A percentile compares a stretch with the other conserved stretches of the same genome.
Evolutionary conservation across 2,888 invertebrate genomes (phyloP).

Genomic region (Melieria omissa): DNA sequence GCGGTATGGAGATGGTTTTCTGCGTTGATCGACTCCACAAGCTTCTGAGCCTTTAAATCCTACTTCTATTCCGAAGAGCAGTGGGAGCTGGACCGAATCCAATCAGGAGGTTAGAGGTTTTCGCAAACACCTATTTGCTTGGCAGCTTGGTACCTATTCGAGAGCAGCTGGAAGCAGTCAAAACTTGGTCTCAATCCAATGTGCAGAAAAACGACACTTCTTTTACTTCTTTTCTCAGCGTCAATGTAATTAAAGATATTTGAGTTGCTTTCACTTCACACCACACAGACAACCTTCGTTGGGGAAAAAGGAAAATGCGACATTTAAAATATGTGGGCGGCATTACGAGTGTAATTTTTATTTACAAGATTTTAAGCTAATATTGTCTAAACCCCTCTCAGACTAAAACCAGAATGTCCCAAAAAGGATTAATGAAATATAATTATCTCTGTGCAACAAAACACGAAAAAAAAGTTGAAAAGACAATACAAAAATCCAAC

Average conservation of each 20-base stretch:
- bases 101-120: too few relatives aligned
- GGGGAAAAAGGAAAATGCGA: slow-evolving; percentile 29
- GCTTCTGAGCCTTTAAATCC: too few relatives aligned
- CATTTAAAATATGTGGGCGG: slow-evolving; percentile 50
- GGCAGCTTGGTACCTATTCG: too few relatives aligned
- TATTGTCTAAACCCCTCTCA: slow-evolving; percentile 15
- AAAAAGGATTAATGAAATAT: slow-evolving; percentile 65
- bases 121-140: too few relatives aligned
- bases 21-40: too few relatives aligned
- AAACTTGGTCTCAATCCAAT: too few relatives aligned
- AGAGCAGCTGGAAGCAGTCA: too few relatives aligned
- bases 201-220: too few relatives aligned
- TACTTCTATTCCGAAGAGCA: too few relatives aligned
- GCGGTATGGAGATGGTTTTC: too few relatives aligned
- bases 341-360: slow-evolving; percentile 44
- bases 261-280: background rate
- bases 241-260: background rate
- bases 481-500: slow-evolving; percentile 26
- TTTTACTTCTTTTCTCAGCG: background rate
- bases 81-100: too few relatives aligned
- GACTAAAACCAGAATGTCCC: slow-evolving; percentile 54
- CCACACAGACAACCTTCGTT: too few relatives aligned
- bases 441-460: slow-evolving; percentile 56
- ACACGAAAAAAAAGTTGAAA: slow-evolving; percentile 25
- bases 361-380: slow-evolving; percentile 41